These are phyloP conservation scores for Pterocles orientalis DNA, from an alignment of 2,113 vertebrate species.

Conservation along the genomic window DNA sequence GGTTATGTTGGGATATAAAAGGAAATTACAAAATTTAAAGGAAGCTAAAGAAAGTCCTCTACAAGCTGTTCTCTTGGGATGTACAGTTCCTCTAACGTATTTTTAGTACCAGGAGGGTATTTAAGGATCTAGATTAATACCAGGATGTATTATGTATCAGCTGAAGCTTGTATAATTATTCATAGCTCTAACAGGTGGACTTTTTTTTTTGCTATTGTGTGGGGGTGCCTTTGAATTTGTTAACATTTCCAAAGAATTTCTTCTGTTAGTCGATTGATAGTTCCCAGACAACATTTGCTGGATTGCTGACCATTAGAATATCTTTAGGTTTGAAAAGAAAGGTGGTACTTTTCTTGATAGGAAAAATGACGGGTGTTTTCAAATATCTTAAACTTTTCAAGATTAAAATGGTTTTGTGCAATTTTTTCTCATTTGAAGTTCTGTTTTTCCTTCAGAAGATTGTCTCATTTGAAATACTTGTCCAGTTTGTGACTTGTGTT, in stretches of 20 bases:
- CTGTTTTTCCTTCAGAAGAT: not conserved
- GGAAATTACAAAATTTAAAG: conserved; percentile 34
- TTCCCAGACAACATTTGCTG: not conserved
- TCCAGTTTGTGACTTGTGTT: not conserved
- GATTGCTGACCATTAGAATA: not conserved
- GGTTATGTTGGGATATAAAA: conserved; percentile 13
- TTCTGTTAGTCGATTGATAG: not conserved
- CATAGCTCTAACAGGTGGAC: conserved; percentile 40
- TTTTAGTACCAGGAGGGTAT: conserved; percentile 43
- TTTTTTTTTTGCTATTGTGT: not conserved
- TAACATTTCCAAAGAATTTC: not conserved
- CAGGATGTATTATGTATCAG: conserved; percentile 42
- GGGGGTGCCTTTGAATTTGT: not conserved
- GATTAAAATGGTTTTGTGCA: not conserved
- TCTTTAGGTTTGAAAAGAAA: not conserved
- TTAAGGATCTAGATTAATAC: conserved; percentile 54
- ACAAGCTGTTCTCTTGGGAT: conserved; percentile 31
- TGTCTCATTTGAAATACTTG: not conserved
- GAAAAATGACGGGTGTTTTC: not conserved
- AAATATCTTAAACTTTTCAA: not conserved
- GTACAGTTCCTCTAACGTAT: conserved; percentile 36
- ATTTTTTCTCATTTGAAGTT: not conserved
- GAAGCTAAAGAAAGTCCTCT: conserved; percentile 12
- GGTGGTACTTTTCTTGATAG: not conserved
- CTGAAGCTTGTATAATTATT: conserved; percentile 37